A percentile compares a stretch with the other conserved stretches of the same genome.
phyloP scores from a whole-genome alignment of 1,140 invertebrate genomes.

The Cryptotermes secundus region DNA sequence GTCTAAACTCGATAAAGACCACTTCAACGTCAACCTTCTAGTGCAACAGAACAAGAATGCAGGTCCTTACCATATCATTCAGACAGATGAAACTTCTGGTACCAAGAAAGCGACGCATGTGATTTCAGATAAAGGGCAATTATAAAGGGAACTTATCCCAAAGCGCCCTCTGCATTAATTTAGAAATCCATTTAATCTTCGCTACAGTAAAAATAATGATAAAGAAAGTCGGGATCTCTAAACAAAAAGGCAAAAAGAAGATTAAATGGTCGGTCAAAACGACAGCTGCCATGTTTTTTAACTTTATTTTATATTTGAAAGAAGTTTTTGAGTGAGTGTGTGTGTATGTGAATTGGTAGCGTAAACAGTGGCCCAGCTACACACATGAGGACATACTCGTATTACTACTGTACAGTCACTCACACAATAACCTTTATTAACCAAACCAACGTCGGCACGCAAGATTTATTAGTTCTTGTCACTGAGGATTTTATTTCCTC shows the following conservation, averaged over 20 bases:
- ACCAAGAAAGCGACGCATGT: too few relatives aligned
- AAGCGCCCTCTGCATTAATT: background rate
- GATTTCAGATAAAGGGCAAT: too few relatives aligned
- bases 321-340: background rate
- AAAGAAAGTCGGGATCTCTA: background rate
- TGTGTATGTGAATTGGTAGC: background rate
- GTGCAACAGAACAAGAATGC: too few relatives aligned
- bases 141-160: background rate
- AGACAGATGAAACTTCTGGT: too few relatives aligned
- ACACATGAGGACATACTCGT: background rate
- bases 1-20: too few relatives aligned
- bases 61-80: too few relatives aligned
- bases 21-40: too few relatives aligned
- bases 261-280: background rate
- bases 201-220: background rate
- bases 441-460: background rate
- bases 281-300: background rate
- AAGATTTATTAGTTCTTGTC: too few relatives aligned
- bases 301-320: conserved; percentile 1
- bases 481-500: too few relatives aligned
- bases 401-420: background rate
- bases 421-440: background rate
- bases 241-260: background rate
- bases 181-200: background rate
- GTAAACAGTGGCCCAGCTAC: background rate